Evolutionary conservation across 2,888 invertebrate genomes (phyloP).

Genomic region (Phaonia tiefii): DNA sequence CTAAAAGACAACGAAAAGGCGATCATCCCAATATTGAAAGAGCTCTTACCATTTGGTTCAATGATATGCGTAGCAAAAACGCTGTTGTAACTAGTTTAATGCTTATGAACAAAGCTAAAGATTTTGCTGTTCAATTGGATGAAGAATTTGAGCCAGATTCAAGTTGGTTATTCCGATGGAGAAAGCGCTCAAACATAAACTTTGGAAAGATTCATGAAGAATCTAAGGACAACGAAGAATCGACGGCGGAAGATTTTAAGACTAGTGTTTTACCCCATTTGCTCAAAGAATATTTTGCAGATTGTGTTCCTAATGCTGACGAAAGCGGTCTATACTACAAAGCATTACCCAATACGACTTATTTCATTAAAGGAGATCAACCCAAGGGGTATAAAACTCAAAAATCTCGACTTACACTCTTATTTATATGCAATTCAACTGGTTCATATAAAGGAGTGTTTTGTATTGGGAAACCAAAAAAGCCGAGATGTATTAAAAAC

Average conservation of each 20-base stretch:
- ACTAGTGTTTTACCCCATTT: conserved; percentile 15
- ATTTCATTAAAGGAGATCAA: conserved; percentile 23
- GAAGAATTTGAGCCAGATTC: conserved; percentile 41
- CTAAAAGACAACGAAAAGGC: conserved; percentile 16
- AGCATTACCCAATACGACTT: conserved; percentile 16
- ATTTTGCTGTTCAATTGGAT: too few species aligned
- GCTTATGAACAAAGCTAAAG: conserved; percentile 38
- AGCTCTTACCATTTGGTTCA: too few species aligned
- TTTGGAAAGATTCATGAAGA: conserved; percentile 30
- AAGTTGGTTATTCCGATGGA: conserved; percentile 39
- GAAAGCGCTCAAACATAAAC: conserved; percentile 10
- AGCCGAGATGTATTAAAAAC: conserved; percentile 21
- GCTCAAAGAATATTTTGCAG: conserved; percentile 24
- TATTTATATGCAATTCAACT: conserved; percentile 39
- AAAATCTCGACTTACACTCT: conserved; percentile 14
- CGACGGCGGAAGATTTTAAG: conserved; percentile 9
- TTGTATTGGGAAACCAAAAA: conserved; percentile 31
- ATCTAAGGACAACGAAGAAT: conserved; percentile 32
- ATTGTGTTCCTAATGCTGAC: conserved; percentile 44
- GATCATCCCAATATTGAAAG: conserved; percentile 31
- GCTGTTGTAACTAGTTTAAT: conserved; percentile 32
- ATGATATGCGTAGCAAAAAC: too few species aligned
- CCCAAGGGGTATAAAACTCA: conserved; percentile 21
- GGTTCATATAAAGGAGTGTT: conserved; percentile 41
- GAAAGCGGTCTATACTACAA: conserved; percentile 39